Base-by-base conservation (phyloP, 92 coral and sea anemone species). In the Micromussa lordhowensis region DNA sequence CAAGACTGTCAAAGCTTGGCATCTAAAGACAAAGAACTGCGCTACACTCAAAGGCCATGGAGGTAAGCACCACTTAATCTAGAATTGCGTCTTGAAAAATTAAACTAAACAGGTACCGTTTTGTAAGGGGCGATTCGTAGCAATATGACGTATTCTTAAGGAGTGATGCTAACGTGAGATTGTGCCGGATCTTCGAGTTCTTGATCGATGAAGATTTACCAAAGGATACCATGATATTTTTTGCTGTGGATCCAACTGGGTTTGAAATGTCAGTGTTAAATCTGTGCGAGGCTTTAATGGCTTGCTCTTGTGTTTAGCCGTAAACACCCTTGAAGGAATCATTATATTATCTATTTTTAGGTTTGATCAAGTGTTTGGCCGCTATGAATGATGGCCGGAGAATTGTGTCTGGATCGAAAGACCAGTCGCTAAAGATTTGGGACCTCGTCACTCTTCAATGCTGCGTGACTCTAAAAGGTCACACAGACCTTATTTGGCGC, bases 31-130 rank as follows among this genome's bases (percentile, higher is more conserved):
- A 78, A 96, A 90, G 78, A 95, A 92, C 85, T 95, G 98, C 66
- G 93, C 92, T 58, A 93, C 98, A 28, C 88, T 95, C 36, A 95
- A 92, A 64, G 98, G 98, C n/a, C 98, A 95, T 78, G 68, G 87
- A 90, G 98, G 98, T 93, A 78, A 18, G 53, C 19, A 28, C 19
- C 29, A 24, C 29, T 44, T 1, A 8, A 8, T 8, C 51, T 44
- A 8, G n/a, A n/a, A n/a, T n/a, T n/a, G n/a, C n/a, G n/a, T n/a
- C n/a, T n/a, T 54, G 58, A 10, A 54, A 21, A 59, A 18, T 26
- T 6, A 18, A 63, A 63, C 11, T 5, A 7, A 63, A 3, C 30
- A 8, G 11, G 31, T 63, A 31, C 2, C 30, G 71, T 28, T 66
- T 66, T 26, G 34, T 66, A 30, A 66, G 34, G 28, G 22, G n/a